Evolutionary conservation across 1,140 invertebrate genomes (phyloP), one percentile per base, ranked within the genome.

Genomic region (Fopius arisanus): DNA sequence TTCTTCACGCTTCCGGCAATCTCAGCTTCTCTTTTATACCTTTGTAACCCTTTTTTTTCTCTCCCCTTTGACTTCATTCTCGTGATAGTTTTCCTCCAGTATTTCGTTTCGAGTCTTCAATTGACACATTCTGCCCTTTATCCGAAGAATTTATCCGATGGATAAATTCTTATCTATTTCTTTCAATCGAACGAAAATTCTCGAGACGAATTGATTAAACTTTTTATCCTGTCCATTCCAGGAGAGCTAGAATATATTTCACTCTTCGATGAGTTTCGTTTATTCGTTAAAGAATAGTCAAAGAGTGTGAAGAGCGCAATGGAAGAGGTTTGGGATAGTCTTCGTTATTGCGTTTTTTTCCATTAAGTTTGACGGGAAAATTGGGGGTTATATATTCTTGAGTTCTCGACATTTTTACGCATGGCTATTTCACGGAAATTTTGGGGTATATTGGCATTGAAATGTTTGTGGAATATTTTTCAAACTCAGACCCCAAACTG

Each of bases 1-100:
- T 59, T 65, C 28, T 33, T 65, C 62, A 65, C 29, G 62, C 62
- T 65, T 65, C 62, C 62, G 62, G 62, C 29, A 65, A 33, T 65
- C 29, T 65, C 29, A 16, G 1, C n/a, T 29, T 65, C 29, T 65
- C 29, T 31, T 65, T 65, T 65, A 65, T 59, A 59, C 54, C 54
- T 59, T 59, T 59, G 29, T 65, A 65, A n/a, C 10, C 10, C 33
- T 31, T 31, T 65, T 33, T 33, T 65, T 31, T 31, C n/a, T 14
- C 28, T 16, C 33, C 62, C n/a, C n/a, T 31, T 19, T 31, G 29
- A 65, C 26, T 29, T 19, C 29, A 65, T 65, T 65, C 28, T 6
- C 16, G 19, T 14, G 19, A 59, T 59, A 59, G 54, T 59, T 59
- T 26, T 59, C 54, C 26, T 26, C 16, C 54, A 59, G 19, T 59